These are phyloP conservation scores for Vandiemenella viatica DNA, from an alignment of 2,888 invertebrate genomes.

Conservation along the genomic window DNA sequence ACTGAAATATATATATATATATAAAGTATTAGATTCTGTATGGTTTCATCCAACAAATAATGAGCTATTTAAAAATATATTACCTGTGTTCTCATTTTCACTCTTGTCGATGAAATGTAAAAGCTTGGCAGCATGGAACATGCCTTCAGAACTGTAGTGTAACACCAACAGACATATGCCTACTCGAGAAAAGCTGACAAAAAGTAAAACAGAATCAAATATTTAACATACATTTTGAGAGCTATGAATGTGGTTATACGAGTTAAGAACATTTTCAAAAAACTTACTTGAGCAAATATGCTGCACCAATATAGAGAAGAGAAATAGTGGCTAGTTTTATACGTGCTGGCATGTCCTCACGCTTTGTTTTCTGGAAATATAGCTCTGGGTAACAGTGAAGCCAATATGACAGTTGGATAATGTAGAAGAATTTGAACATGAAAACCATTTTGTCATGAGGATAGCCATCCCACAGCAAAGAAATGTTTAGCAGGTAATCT, in stretches of 20 bases:
- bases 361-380: constrained; percentile 88
- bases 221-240: neutral
- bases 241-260: too few relatives aligned
- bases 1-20: too few relatives aligned
- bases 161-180: constrained; percentile 74
- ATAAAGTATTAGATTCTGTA: too few relatives aligned
- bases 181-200: constrained; percentile 76
- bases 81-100: constrained; percentile 58
- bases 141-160: constrained; percentile 78
- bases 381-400: constrained; percentile 91
- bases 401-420: constrained; percentile 90
- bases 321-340: constrained; percentile 65
- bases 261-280: neutral
- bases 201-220: neutral
- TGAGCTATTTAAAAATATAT: too few relatives aligned
- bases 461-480: constrained; percentile 62
- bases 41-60: too few relatives aligned
- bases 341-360: constrained; percentile 70
- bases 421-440: constrained; percentile 85
- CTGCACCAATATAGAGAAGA: constrained; percentile 62
- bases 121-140: constrained; percentile 73
- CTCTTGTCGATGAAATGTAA: constrained; percentile 79
- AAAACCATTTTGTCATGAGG: constrained; percentile 64
- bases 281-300: constrained; percentile 81
- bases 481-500: constrained; percentile 39